These are phyloP conservation scores for Acrobasis suavella DNA, from an alignment of 2,888 invertebrate genomes.

Conservation along the genomic window DNA sequence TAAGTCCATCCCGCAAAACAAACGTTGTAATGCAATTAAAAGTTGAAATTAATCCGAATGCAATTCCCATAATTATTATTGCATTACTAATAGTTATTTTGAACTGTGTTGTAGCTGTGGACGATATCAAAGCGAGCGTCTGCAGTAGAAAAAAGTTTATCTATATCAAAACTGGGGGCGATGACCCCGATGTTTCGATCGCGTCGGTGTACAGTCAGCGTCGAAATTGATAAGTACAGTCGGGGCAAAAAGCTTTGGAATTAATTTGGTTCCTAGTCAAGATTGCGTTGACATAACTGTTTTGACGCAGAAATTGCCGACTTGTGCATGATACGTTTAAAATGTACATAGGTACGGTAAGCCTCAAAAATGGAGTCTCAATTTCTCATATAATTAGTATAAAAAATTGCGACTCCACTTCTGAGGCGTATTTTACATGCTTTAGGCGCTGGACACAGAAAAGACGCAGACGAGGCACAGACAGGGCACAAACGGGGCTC, in stretches of 20 bases:
- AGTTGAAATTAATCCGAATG: conserved; percentile 5
- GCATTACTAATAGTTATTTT: conserved; percentile 23
- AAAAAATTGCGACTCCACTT: too few relatives aligned
- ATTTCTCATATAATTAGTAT: too few relatives aligned
- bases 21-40: conserved; percentile 10
- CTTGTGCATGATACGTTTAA: too few relatives aligned
- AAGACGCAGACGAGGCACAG: too few relatives aligned
- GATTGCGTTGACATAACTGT: too few relatives aligned
- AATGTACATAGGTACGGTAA: too few relatives aligned
- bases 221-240: not conserved
- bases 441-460: too few relatives aligned
- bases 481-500: too few relatives aligned
- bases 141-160: conserved; percentile 18
- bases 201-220: conserved; percentile 7
- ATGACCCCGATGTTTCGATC: conserved; percentile 18
- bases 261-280: not conserved
- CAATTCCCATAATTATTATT: conserved; percentile 22
- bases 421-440: too few relatives aligned
- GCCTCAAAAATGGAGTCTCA: too few relatives aligned
- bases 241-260: not conserved
- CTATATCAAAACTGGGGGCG: conserved; percentile 20
- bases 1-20: not conserved
- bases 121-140: conserved; percentile 15
- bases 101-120: conserved; percentile 3
- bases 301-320: too few relatives aligned